Base-by-base conservation (phyloP, 2,888 invertebrate species). In the Eupelmus urozonus region DNA sequence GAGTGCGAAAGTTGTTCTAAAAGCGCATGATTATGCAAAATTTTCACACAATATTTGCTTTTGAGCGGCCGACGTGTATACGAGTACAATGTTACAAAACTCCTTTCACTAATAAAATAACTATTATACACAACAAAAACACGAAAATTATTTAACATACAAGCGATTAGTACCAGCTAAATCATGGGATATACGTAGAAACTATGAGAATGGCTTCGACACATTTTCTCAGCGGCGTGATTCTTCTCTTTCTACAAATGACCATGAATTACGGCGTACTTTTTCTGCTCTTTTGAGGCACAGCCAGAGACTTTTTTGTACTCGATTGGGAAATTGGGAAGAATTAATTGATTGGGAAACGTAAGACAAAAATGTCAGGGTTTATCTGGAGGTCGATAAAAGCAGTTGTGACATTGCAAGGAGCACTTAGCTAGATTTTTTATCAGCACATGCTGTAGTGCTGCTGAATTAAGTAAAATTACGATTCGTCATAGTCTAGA, bases 1-100 rank as follows among this genome's bases (percentile, higher is more conserved):
- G 49, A 74, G 63, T 74, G 34, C 27, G 73, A 74, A 74, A 74
- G 57, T 57, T 45, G 73, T 49, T 63, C 55, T 18, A 57, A 57
- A 65, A 57, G 45, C 13, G 42, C 16, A 9, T 16, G 34, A 66
- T 66, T 57, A 57, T 74, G 73, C 57, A 66, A 65, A 29, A 23
- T 66, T 45, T 45, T 65, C 34, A n/a, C 25, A 34, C 5, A 29
- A 57, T 66, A 55, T 74, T 40, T 53, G 40, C 7, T 74, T 66
- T 59, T 49, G 55, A 25, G 2, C 16, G 13, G 23, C 18, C n/a
- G n/a, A n/a, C n/a, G n/a, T n/a, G 9, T 9, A 29, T 27, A 23
- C 13, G 16, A 27, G 40, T 29, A 49, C 23, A 23, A 16, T 45
- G 29, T 74, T 59, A 66, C 63, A 34, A 66, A 66, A 59, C 49